Percentiles rank a stretch among this genome's conserved stretches.
phyloP scores from a whole-genome alignment of 2,888 invertebrate genomes.

The Euclidia mi region DNA sequence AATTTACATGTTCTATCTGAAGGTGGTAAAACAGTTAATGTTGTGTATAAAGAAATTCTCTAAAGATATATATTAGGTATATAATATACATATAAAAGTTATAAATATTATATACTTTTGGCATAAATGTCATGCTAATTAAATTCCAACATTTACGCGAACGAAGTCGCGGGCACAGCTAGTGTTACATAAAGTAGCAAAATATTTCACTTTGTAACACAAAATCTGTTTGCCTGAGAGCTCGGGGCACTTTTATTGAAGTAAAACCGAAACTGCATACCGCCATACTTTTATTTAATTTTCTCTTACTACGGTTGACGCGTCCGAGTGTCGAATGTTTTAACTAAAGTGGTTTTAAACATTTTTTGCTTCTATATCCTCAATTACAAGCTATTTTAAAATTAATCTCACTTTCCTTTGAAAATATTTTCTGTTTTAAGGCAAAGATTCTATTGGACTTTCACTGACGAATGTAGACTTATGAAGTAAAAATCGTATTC shows the following conservation, averaged over 20 bases:
- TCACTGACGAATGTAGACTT: too few species aligned
- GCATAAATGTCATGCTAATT: too few species aligned
- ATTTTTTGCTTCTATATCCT: not conserved
- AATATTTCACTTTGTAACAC: conserved; percentile 10
- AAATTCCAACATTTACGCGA: too few species aligned
- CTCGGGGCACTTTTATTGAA: conserved; percentile 12
- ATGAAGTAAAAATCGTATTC: too few species aligned
- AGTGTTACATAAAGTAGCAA: not conserved
- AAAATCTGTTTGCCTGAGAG: conserved; percentile 8
- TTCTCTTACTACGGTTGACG: conserved; percentile 8
- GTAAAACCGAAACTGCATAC: conserved; percentile 12
- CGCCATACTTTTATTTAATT: conserved; percentile 15
- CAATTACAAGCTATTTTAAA: not conserved
- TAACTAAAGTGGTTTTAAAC: conserved; percentile 13
- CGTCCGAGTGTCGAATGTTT: conserved; percentile 18
- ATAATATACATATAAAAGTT: too few species aligned
- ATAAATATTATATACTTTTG: too few species aligned
- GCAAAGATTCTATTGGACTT: too few species aligned
- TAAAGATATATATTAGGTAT: too few species aligned
- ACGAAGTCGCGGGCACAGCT: too few species aligned
- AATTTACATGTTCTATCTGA: too few species aligned
- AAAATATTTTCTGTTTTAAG: not conserved
- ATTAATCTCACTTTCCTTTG: not conserved
- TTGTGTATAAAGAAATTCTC: too few species aligned
- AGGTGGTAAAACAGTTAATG: too few species aligned